Evolutionary conservation across 2,113 vertebrate genomes (phyloP).

Genomic region (Craseonycteris thonglongyai): DNA sequence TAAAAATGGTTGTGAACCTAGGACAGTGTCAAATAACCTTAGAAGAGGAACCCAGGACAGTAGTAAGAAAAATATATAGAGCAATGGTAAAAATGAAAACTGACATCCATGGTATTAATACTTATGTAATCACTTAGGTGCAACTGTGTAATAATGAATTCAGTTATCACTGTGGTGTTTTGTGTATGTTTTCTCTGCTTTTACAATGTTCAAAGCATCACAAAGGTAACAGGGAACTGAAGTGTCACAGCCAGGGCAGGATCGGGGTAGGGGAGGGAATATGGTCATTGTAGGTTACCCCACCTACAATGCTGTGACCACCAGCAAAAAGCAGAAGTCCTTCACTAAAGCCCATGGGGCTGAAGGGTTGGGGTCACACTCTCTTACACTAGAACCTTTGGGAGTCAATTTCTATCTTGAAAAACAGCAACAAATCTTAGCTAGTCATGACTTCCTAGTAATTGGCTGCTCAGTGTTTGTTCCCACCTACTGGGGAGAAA

Average conservation of each 20-base stretch:
- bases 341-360: neutral
- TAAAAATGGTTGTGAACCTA: neutral
- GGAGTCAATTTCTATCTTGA: neutral
- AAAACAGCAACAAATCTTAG: neutral
- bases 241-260: neutral
- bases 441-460: neutral
- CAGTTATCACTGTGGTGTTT: neutral
- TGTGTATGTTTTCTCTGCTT: neutral
- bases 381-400: neutral
- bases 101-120: neutral
- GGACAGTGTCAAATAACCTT: neutral
- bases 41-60: neutral
- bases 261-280: neutral
- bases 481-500: neutral
- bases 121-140: neutral
- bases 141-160: neutral
- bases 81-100: neutral
- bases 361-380: neutral
- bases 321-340: conserved; percentile 75
- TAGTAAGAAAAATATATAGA: neutral
- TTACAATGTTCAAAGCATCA: neutral
- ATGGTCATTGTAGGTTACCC: conserved; percentile 53
- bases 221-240: neutral
- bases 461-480: neutral
- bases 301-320: conserved; percentile 82